phyloP scores from a whole-genome alignment of 64 coral and sea anemone species.

The Platygyra sinensis region DNA sequence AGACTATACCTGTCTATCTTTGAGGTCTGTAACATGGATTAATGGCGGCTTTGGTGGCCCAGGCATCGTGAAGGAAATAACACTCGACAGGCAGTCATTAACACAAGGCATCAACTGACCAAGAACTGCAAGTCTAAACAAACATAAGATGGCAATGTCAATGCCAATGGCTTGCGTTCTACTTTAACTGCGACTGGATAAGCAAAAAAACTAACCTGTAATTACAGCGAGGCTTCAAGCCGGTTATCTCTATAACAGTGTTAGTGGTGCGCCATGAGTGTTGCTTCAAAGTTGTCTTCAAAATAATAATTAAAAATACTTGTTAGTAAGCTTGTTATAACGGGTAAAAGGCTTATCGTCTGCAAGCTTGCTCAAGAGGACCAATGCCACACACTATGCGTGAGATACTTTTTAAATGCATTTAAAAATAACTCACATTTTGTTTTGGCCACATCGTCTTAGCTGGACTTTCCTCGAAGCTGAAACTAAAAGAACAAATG shows the following conservation, averaged over 20 bases:
- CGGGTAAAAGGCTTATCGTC: background rate
- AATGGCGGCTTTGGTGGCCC: slow-evolving; percentile 78
- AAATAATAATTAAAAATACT: background rate
- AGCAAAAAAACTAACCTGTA: slow-evolving; percentile 54
- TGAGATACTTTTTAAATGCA: no score
- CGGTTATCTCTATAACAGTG: slow-evolving; percentile 60
- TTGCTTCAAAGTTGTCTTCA: slow-evolving; percentile 52
- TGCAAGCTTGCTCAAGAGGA: no score
- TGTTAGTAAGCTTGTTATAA: no score
- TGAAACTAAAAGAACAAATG: slow-evolving; percentile 21
- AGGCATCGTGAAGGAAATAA: slow-evolving; percentile 75
- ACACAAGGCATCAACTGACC: slow-evolving; percentile 40
- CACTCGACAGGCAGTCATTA: slow-evolving; percentile 28
- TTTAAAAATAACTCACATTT: background rate
- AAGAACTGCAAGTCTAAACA: slow-evolving; percentile 28
- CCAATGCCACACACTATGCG: no score
- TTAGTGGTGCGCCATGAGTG: slow-evolving; percentile 70
- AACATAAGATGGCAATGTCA: background rate
- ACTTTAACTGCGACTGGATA: background rate
- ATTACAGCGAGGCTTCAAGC: slow-evolving; percentile 66
- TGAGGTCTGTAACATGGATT: slow-evolving; percentile 60
- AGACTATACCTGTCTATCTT: slow-evolving; percentile 61
- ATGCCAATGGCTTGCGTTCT: background rate
- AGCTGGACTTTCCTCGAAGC: slow-evolving; percentile 48
- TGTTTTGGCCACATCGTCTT: slow-evolving; percentile 60